Conservation (phyloP, 2,113 vertebrate genomes). For the Sturnira hondurensis region DNA sequence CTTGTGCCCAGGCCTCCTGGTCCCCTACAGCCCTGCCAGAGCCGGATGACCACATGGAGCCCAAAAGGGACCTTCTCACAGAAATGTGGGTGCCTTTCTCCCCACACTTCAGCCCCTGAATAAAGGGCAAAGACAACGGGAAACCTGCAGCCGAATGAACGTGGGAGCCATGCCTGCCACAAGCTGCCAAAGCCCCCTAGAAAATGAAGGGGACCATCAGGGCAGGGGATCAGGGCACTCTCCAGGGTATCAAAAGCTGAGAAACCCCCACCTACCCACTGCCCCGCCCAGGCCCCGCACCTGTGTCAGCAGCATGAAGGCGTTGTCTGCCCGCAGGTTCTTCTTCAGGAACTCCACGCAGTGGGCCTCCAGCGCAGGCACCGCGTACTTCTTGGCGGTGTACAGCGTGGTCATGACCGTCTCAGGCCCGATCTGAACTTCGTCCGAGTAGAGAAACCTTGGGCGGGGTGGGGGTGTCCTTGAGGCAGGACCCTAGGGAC, state of each 20-base stretch:
- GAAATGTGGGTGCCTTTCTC: not conserved
- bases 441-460: slow-evolving; percentile 98
- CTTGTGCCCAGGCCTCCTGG: not conserved
- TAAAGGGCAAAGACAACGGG: not conserved
- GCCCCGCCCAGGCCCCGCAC: slow-evolving; percentile 67
- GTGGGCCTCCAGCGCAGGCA: slow-evolving; percentile 95
- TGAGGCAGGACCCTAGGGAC: not conserved
- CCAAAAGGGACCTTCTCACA: not conserved
- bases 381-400: slow-evolving; percentile 97
- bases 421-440: slow-evolving; percentile 97
- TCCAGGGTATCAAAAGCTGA: not conserved
- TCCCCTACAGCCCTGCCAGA: not conserved
- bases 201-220: not conserved
- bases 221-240: rapidly evolving
- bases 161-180: not conserved
- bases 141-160: not conserved
- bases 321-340: slow-evolving; percentile 95
- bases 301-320: slow-evolving; percentile 98
- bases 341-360: slow-evolving; percentile 98
- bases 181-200: not conserved
- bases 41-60: not conserved
- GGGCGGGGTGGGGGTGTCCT: not conserved
- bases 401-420: slow-evolving; percentile 99
- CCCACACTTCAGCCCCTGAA: not conserved
- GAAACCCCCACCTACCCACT: rapidly evolving